Evolutionary conservation across 2,888 invertebrate genomes (phyloP), one percentile per base, ranked within the genome.

Genomic region (Stegana nigrithorax): DNA sequence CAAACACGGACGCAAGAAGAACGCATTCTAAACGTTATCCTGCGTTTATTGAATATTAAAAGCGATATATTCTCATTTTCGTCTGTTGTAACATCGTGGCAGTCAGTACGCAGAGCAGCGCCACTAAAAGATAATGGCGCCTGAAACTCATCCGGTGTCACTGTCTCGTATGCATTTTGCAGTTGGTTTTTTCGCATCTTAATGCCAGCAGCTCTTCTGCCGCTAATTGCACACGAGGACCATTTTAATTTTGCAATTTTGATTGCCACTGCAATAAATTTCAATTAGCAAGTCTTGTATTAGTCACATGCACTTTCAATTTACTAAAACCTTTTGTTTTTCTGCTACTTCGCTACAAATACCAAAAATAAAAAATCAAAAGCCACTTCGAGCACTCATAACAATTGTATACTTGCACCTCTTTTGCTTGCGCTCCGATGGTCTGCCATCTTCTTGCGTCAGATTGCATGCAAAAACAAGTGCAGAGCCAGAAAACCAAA

Each of bases 1-100:
- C 36, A 32, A 32, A 55, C n/a, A 19, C 21, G 45, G 12, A 23
- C 6, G 8, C 19, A 17, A n/a, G 10, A 7, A 2, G 47, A 21
- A 47, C 32, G 27, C 58, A 58, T 42, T 45, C 29, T 23, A 10
- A 42, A 27, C 42, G 32, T 45, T 45, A 45, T 58, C 21, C 21
- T 53, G 39, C 53, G 68, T 57, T 56, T 65, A 68, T 67, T 70
- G 69, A 70, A 70, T 70, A 70, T 70, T 67, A 67, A 64, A 67
- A 70, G 62, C 65, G 62, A 70, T 70, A 67, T 64, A 61, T 70
- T 67, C 62, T 70, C 66, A 70, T 70, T 68, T 65, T 39, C 39
- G 39, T 39, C 12, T 36, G 36, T 36, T 5, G n/a, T 39, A n/a
- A 1, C 5, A n/a, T 32, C 32, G 32, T n/a, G 39, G n/a, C 39